Conservation (phyloP, 2,888 invertebrate species). For the Xestia c-nigrum region DNA sequence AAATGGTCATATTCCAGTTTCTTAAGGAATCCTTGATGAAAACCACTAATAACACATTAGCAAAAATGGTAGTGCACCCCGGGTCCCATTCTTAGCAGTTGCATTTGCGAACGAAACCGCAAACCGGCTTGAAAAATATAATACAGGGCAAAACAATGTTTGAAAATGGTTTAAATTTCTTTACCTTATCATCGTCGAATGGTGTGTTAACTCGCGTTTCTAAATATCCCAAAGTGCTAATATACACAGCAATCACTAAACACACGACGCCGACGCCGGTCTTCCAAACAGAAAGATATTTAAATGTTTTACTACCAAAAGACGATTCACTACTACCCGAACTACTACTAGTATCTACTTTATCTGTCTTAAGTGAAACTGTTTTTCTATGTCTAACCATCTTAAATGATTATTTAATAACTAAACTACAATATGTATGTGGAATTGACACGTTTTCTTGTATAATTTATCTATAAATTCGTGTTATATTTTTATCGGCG, state of each 20-base stretch:
- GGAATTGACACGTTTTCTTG: constrained; percentile 72
- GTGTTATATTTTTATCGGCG: constrained; percentile 57
- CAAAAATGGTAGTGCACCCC: neutral
- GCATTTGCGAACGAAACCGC: too few species aligned
- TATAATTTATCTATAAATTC: constrained; percentile 61
- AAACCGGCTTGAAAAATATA: neutral
- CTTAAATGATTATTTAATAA: constrained; percentile 51
- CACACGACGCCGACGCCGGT: constrained; percentile 91
- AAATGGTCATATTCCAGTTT: neutral
- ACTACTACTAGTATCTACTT: constrained; percentile 81
- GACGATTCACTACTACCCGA: constrained; percentile 75
- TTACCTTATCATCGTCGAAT: constrained; percentile 94
- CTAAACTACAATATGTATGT: constrained; percentile 59
- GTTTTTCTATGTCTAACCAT: constrained; percentile 84
- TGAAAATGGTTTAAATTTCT: neutral
- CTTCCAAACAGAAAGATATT: constrained; percentile 89
- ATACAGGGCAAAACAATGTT: neutral
- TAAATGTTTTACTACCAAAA: constrained; percentile 70
- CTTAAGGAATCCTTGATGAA: neutral
- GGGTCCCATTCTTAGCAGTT: neutral
- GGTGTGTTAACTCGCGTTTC: constrained; percentile 97
- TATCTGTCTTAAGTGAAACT: constrained; percentile 72
- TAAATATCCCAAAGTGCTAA: constrained; percentile 95
- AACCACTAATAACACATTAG: neutral
- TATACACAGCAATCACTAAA: constrained; percentile 93